These are phyloP conservation scores for Chrysotoxum bicinctum DNA, from an alignment of 2,888 invertebrate species.

Conservation along the genomic window DNA sequence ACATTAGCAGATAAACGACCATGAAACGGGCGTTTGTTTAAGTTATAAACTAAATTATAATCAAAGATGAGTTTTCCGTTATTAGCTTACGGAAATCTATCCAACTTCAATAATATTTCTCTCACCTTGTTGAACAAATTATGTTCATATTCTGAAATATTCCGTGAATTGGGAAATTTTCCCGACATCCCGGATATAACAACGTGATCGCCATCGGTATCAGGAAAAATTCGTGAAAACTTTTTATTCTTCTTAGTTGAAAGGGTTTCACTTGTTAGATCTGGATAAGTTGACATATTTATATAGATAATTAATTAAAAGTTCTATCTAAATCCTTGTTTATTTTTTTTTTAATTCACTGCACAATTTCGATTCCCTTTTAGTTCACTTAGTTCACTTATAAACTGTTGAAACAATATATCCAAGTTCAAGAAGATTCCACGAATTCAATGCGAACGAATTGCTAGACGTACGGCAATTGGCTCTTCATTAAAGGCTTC, in stretches of 20 bases:
- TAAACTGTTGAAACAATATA: not conserved
- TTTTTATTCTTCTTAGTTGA: constrained; percentile 75
- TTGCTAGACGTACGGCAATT: constrained; percentile 79
- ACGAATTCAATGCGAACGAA: constrained; percentile 74
- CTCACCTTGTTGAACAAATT: constrained; percentile 84
- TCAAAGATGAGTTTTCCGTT: not conserved
- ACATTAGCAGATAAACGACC: too few species aligned
- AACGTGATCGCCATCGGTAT: constrained; percentile 82
- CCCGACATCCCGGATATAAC: constrained; percentile 85
- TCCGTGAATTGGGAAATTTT: constrained; percentile 86
- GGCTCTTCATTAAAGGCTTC: constrained; percentile 65
- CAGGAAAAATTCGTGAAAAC: constrained; percentile 77
- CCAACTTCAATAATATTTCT: constrained; percentile 27
- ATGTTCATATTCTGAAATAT: constrained; percentile 84
- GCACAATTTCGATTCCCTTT: not conserved
- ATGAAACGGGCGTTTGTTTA: too few species aligned
- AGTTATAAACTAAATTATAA: too few species aligned
- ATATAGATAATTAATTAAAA: not conserved
- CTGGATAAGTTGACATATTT: constrained; percentile 64
- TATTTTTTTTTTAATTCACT: not conserved
- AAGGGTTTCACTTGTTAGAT: constrained; percentile 27
- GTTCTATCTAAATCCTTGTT: not conserved
- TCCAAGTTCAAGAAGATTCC: not conserved
- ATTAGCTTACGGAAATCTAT: too few species aligned
- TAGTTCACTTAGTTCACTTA: not conserved